These are phyloP conservation scores for Eumaeus atala DNA, from an alignment of 1,140 invertebrate species.

Conservation along the genomic window DNA sequence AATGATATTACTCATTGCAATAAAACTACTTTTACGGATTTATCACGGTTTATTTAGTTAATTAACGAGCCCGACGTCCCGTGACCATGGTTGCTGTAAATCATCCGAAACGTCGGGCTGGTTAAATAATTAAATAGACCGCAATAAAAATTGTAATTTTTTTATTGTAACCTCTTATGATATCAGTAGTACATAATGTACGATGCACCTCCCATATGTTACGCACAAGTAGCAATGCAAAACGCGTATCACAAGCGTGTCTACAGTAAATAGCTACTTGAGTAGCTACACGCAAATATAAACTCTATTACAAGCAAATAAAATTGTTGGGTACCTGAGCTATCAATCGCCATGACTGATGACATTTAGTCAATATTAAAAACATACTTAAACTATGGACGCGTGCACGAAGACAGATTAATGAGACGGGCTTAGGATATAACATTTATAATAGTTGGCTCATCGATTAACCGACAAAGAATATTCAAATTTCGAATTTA, in stretches of 20 bases:
- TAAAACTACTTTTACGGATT: too few species aligned
- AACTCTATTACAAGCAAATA: constrained; percentile 26
- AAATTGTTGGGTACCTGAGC: not conserved
- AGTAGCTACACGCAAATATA: constrained; percentile 18
- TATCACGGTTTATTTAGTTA: too few species aligned
- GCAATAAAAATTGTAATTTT: too few species aligned
- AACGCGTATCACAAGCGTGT: constrained; percentile 35
- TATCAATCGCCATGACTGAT: constrained; percentile 26
- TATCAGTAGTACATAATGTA: too few species aligned
- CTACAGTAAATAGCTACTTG: constrained; percentile 16
- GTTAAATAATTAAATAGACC: too few species aligned
- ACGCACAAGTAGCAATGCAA: constrained; percentile 33
- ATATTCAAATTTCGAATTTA: too few species aligned
- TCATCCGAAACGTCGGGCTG: too few species aligned
- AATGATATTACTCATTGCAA: too few species aligned
- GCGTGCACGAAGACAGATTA: constrained; percentile 26
- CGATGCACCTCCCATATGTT: constrained; percentile 33
- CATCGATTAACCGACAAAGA: too few species aligned
- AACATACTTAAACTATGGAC: constrained; percentile 21
- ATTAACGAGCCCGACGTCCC: too few species aligned
- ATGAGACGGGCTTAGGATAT: constrained; percentile 19
- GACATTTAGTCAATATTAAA: constrained; percentile 27
- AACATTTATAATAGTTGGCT: not conserved
- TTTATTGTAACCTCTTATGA: too few species aligned
- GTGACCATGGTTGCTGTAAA: too few species aligned